Conservation (phyloP, 2,888 invertebrate species). For the Agonopterix arenella region DNA sequence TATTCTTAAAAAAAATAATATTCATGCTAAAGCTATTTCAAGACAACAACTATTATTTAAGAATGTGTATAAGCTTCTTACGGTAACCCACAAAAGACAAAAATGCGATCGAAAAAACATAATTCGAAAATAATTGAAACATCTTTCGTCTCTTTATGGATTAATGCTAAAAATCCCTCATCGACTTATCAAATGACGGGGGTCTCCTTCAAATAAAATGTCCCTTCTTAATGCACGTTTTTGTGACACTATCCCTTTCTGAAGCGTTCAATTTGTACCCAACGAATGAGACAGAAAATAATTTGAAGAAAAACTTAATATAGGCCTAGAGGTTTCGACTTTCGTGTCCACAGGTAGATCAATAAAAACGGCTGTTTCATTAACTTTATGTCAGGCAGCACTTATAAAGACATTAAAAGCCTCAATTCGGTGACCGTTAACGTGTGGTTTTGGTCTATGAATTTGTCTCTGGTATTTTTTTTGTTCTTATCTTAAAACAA, state of each 20-base stretch:
- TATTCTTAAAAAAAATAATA: too few relatives aligned
- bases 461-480: slow-evolving; percentile 17
- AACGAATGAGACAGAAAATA: slow-evolving; percentile 43
- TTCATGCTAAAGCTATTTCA: too few relatives aligned
- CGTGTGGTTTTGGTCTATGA: slow-evolving; percentile 25
- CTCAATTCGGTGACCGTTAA: slow-evolving; percentile 40
- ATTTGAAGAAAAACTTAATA: slow-evolving; percentile 68
- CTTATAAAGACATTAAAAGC: slow-evolving; percentile 74
- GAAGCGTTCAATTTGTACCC: slow-evolving; percentile 8
- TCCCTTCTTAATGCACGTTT: slow-evolving; percentile 51
- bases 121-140: slow-evolving; percentile 48
- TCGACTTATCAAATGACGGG: slow-evolving; percentile 70
- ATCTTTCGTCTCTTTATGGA: slow-evolving; percentile 52
- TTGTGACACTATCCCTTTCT: slow-evolving; percentile 37
- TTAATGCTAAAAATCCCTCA: slow-evolving; percentile 64
- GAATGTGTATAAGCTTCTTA: neutral
- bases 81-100: neutral
- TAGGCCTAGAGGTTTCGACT: slow-evolving; percentile 54
- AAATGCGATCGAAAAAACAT: slow-evolving; percentile 8
- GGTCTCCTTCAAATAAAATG: slow-evolving; percentile 67
- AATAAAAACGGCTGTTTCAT: slow-evolving; percentile 71
- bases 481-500: slow-evolving; percentile 29
- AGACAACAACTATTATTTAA: neutral
- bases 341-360: slow-evolving; percentile 73
- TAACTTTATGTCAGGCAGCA: slow-evolving; percentile 64